Percentiles rank a stretch among this genome's conserved stretches.
Conservation (phyloP, 2,888 invertebrate species). For the Hermaeophaga mercurialis region DNA sequence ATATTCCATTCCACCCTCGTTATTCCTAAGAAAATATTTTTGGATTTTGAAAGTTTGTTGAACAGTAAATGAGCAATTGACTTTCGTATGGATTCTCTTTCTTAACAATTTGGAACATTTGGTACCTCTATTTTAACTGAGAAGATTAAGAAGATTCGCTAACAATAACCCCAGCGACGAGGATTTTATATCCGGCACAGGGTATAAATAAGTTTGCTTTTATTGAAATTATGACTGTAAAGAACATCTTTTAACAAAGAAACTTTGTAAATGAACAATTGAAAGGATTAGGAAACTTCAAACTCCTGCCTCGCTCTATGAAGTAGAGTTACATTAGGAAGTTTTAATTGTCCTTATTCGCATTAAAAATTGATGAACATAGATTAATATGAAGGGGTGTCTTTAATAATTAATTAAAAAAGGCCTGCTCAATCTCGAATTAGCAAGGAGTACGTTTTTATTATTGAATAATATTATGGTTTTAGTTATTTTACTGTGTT, state of each 20-base stretch:
- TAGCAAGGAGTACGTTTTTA: background rate
- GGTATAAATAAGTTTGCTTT: constrained; percentile 36
- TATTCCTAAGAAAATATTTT: too few relatives aligned
- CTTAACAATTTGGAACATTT: background rate
- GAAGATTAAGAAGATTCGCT: constrained; percentile 1
- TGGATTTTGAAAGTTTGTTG: background rate
- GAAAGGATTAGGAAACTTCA: constrained; percentile 47
- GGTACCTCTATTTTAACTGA: constrained; percentile 2
- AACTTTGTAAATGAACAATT: constrained; percentile 48
- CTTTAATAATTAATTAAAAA: constrained; percentile 33
- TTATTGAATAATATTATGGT: too few relatives aligned
- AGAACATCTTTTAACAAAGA: constrained; percentile 39
- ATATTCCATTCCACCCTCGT: too few relatives aligned
- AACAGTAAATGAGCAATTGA: background rate
- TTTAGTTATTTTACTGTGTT: too few relatives aligned
- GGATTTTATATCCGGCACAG: constrained; percentile 29
- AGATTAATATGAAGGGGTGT: constrained; percentile 44
- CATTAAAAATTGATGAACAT: constrained; percentile 51
- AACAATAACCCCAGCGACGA: constrained; percentile 7
- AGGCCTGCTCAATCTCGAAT: background rate
- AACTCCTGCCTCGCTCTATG: constrained; percentile 43
- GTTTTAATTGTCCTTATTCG: constrained; percentile 50
- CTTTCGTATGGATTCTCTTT: background rate
- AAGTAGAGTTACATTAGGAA: constrained; percentile 48
- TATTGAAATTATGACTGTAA: constrained; percentile 35